Base-by-base conservation (phyloP, 1,140 invertebrate species). In the Euura saliciscinereae region DNA sequence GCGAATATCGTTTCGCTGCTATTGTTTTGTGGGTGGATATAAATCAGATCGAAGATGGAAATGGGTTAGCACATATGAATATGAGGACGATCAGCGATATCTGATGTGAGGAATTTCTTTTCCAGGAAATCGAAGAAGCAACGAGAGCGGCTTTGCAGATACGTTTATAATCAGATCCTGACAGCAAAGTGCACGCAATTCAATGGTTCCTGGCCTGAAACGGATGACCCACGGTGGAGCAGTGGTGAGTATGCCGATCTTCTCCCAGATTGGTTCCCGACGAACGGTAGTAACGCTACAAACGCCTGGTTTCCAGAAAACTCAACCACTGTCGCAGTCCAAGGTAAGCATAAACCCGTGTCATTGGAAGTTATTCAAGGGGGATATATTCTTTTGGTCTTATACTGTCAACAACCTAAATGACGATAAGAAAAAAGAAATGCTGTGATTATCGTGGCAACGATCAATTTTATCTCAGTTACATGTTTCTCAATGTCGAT, bases 91-190 rank as follows among this genome's bases (percentile, higher is more conserved):
- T 28, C 28, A 28, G 28, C 28, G 28, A 28, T 28, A 28, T 28
- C 28, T 28, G 28, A 28, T 28, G 28, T 28, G 28, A 28, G 28
- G 28, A 28, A 28, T 28, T 28, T 59, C 13, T 6, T 6, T 59
- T 85, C 10, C 84, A 94, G 92, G 92, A 92, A 92, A 84, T 83
- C 90, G 67, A 88, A 89, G 71, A 91, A 89, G 78, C 90, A 92
- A 79, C 89, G 89, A 8, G 91, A 93, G 77, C 89, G 90, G 72
- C 85, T 93, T 42, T 94, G 93, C 83, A 90, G 91, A 72, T 90
- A 88, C 70, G 87, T 92, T 73, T 92, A 91, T 83, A 89, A 91
- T 80, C 89, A 90, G 69, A 84, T 91, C 72, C 82, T 92, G 59
- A 89, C 88, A 45, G 86, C 88, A 65, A 91, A 92, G 81, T 93